phyloP scores from a whole-genome alignment of 2,797 vertebrate species.

The Knipowitschia caucasica region DNA sequence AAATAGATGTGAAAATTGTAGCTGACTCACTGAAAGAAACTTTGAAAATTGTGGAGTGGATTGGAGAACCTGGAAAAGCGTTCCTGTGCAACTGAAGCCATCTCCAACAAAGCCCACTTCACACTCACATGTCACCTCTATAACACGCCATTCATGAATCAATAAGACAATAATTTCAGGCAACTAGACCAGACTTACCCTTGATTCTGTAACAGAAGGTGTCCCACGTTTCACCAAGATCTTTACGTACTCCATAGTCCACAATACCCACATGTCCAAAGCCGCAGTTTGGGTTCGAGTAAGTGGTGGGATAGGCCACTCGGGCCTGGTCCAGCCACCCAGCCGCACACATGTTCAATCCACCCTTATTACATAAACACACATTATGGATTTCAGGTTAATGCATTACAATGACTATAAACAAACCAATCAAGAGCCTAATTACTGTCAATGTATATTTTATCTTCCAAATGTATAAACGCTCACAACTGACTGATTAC shows the following conservation, averaged over 20 bases:
- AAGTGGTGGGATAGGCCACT: constrained; percentile 88
- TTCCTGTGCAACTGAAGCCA: constrained; percentile 84
- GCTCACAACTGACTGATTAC: no score
- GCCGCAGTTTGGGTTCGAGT: constrained; percentile 83
- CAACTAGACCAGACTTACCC: constrained; percentile 64
- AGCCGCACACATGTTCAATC: constrained; percentile 83
- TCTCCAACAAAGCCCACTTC: constrained; percentile 85
- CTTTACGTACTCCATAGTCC: constrained; percentile 83
- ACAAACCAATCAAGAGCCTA: no score
- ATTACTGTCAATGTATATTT: no score
- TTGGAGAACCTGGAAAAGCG: constrained; percentile 86
- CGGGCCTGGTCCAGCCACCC: constrained; percentile 82
- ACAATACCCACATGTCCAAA: constrained; percentile 86
- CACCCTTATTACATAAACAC: constrained; percentile 69
- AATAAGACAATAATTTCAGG: background rate
- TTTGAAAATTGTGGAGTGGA: constrained; percentile 79
- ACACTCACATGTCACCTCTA: constrained; percentile 90
- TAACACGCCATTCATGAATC: background rate
- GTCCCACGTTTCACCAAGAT: constrained; percentile 88
- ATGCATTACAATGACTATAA: no score
- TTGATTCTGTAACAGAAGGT: constrained; percentile 90
- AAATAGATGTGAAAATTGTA: background rate
- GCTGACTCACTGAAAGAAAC: constrained; percentile 82
- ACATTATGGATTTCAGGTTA: background rate
- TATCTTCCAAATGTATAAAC: no score